Base-by-base conservation (phyloP, 2,888 invertebrate species). In the Amblyjoppa proteus region DNA sequence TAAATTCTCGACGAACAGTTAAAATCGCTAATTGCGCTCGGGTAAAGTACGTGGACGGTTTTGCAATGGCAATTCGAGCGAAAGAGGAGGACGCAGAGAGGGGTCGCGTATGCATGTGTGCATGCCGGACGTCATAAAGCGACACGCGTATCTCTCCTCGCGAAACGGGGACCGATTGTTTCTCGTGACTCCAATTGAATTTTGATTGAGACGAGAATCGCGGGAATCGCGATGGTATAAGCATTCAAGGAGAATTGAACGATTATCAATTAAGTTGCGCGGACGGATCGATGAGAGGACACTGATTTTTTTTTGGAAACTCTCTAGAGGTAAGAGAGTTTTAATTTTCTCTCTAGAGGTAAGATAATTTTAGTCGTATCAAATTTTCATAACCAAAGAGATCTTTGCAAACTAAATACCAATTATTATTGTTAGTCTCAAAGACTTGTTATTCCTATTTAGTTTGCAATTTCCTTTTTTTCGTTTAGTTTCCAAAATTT, bases 11-110 rank as follows among this genome's bases (percentile, higher is more conserved):
- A 87, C 73, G 87, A 87, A 90, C 90, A 90, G 88, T 89, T 89
- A 89, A 45, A 91, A 89, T 89, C 90, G 89, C 91, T 92, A 91
- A 92, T 92, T 91, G 89, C 88, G 82, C 84, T 87, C 87, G 88
- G 86, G 86, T 88, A 88, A 77, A 85, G 85, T 90, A 92, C 91
- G 92, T 92, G 92, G 86, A 79, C 81, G 87, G 91, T 89, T 91
- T 91, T 88, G 89, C 90, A 90, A 91, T 90, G 81, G 70, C 76
- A 74, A 41, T 85, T 66, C 58, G 25, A 1, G 25, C 25, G 58
- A 45, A 3, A 13, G 45, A 16, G 45, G 16, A 13, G 45, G 41
- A 41, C 45, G 13, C 1, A 3, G 45, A 13, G 45, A 38, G 6
- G 11, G 11, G 1, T n/a, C 61, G 61, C 45, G 3, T 16, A 45